These are phyloP conservation scores for Oreamnos americanus DNA, from an alignment of 2,113 vertebrate genomes.

Conservation along the genomic window DNA sequence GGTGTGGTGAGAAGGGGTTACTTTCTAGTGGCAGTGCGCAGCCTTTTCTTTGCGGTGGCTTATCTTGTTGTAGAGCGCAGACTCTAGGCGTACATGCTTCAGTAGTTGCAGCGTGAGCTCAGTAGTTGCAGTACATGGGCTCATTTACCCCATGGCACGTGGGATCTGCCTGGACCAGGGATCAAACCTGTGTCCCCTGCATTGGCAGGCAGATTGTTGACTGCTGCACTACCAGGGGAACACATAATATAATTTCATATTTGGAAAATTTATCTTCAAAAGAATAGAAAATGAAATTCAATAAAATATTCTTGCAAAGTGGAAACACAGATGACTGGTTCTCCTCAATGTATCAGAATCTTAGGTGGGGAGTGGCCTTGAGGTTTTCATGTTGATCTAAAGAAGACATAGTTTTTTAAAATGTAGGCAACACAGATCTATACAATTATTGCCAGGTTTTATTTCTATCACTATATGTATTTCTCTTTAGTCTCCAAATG, in stretches of 20 bases:
- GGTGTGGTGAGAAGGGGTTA: not conserved
- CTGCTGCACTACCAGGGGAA: not conserved
- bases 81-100: not conserved
- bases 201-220: not conserved
- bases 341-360: not conserved
- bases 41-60: not conserved
- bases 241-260: not conserved
- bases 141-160: not conserved
- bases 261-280: not conserved
- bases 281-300: not conserved
- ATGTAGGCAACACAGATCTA: not conserved
- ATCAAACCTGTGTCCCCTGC: not conserved
- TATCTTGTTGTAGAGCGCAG: not conserved
- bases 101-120: not conserved
- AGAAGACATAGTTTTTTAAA: not conserved
- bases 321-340: not conserved
- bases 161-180: not conserved
- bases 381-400: not conserved
- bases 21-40: not conserved
- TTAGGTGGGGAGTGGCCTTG: not conserved
- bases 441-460: not conserved
- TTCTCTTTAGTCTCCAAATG: not conserved
- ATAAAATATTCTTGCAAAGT: not conserved
- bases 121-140: not conserved
- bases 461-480: not conserved